Evolutionary conservation across 1,140 invertebrate species (phyloP).

Genomic region (Palaemon carinicauda): DNA sequence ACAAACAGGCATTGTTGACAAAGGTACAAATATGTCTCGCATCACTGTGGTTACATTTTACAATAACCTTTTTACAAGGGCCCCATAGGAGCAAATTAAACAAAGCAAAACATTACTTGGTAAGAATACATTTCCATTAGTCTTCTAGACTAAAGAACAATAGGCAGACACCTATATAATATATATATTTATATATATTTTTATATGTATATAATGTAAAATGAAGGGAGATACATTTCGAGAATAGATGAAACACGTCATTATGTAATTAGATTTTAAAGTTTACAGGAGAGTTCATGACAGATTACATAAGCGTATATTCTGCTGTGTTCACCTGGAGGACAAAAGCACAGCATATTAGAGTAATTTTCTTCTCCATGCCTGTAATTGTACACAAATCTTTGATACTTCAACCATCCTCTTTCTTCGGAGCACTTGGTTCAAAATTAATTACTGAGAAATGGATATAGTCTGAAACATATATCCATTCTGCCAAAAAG

Average conservation of each 20-base stretch:
- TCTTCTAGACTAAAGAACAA: slow-evolving; percentile 40
- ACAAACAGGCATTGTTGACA: slow-evolving; percentile 29
- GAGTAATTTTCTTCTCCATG: background rate
- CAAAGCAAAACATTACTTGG: slow-evolving; percentile 22
- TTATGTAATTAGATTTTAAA: background rate
- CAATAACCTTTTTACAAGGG: slow-evolving; percentile 33
- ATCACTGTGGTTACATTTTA: slow-evolving; percentile 35
- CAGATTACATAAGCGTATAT: slow-evolving; percentile 51
- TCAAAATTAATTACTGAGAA: slow-evolving; percentile 32
- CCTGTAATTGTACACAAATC: slow-evolving; percentile 20
- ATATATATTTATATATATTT: background rate
- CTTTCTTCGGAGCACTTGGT: slow-evolving; percentile 28
- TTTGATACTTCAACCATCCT: slow-evolving; percentile 17
- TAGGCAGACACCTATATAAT: background rate
- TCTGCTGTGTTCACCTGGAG: slow-evolving; percentile 36
- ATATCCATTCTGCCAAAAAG: background rate
- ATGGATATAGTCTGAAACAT: slow-evolving; percentile 18
- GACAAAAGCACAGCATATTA: slow-evolving; percentile 39
- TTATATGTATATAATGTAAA: background rate
- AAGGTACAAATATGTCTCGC: slow-evolving; percentile 36
- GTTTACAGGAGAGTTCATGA: background rate
- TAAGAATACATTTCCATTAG: slow-evolving; percentile 25
- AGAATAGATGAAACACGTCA: background rate
- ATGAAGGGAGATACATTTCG: background rate
- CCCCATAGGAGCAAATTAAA: slow-evolving; percentile 39